phyloP scores from a whole-genome alignment of 2,113 vertebrate species.

The Chascanopsetta lugubris region DNA sequence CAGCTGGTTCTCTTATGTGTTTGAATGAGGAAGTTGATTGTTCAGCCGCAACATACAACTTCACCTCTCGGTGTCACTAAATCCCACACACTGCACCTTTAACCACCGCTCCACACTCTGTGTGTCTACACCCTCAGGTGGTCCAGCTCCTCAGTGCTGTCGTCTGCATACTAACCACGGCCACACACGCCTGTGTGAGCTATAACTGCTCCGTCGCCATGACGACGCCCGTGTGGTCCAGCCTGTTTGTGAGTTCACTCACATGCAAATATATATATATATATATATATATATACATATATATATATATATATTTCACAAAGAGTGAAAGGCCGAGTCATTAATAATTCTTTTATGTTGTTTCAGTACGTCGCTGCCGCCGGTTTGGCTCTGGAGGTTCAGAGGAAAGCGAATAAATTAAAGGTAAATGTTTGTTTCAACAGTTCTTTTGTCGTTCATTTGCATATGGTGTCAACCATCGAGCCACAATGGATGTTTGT shows the following conservation, averaged over 20 bases:
- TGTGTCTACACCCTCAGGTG: slow-evolving; percentile 63
- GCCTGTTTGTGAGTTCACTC: slow-evolving; percentile 70
- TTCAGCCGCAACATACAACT: no score
- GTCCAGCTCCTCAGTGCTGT: slow-evolving; percentile 70
- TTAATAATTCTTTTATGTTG: slow-evolving; percentile 35
- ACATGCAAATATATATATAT: neutral
- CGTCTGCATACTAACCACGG: slow-evolving; percentile 64
- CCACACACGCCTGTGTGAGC: slow-evolving; percentile 73
- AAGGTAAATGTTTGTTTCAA: slow-evolving; percentile 58
- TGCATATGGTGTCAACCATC: neutral
- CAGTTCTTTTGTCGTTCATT: neutral
- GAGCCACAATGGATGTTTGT: no score
- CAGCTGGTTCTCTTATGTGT: no score
- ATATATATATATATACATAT: no score
- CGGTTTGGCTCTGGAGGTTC: slow-evolving; percentile 66
- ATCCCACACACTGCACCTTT: no score
- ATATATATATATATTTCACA: no score
- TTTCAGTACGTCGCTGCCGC: slow-evolving; percentile 76
- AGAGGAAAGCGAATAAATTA: slow-evolving; percentile 71
- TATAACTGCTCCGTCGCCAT: slow-evolving; percentile 73
- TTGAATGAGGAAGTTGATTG: no score
- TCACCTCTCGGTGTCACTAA: no score
- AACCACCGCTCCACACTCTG: neutral
- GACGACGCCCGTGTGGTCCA: slow-evolving; percentile 74
- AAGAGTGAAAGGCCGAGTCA: neutral